Conservation (phyloP, 2,797 vertebrate species). For the Zalophus californianus region DNA sequence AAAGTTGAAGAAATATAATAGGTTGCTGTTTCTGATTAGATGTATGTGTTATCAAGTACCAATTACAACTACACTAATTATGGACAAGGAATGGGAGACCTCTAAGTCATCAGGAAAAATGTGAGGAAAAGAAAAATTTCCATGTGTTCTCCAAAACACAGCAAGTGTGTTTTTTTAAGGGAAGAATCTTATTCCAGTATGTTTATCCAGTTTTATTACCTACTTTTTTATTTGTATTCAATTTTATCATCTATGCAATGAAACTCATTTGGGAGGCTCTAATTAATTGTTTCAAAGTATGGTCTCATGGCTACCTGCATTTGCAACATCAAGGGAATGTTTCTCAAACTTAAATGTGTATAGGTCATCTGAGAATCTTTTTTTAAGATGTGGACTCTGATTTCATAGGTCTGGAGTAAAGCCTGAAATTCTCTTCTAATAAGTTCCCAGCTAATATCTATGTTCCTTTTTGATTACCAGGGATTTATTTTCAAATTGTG, state of each 20-base stretch:
- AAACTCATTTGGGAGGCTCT: not conserved
- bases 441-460: not conserved
- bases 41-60: not conserved
- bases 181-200: not conserved
- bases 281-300: not conserved
- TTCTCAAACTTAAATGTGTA: not conserved
- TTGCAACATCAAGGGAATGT: not conserved
- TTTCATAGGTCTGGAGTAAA: not conserved
- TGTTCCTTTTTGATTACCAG: not conserved
- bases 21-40: not conserved
- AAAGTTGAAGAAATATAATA: not conserved
- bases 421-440: not conserved
- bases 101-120: not conserved
- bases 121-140: not conserved
- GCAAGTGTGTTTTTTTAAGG: conserved; percentile 6
- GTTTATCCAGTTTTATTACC: not conserved
- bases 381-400: not conserved
- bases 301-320: not conserved
- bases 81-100: not conserved
- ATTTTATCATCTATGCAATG: not conserved
- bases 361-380: not conserved
- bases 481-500: not conserved
- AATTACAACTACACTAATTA: not conserved
- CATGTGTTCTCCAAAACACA: not conserved
- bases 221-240: not conserved